These are phyloP conservation scores for Anas platyrhynchos DNA, from an alignment of 2,113 vertebrate species.

Conservation along the genomic window DNA sequence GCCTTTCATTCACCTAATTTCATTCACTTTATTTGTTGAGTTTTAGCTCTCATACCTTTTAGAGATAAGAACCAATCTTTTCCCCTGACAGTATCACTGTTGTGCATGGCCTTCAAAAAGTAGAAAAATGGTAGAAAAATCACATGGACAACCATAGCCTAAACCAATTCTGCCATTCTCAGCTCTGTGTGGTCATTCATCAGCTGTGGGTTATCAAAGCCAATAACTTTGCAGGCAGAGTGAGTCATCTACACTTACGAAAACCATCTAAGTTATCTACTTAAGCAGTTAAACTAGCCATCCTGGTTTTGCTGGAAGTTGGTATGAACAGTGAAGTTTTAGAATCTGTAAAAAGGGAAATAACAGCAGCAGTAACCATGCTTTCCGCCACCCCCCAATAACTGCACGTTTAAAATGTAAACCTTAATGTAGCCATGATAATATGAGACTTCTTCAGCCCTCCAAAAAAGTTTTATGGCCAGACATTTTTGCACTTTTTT, in stretches of 20 bases:
- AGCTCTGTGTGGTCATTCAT: neutral
- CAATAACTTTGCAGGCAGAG: neutral
- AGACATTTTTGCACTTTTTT: neutral
- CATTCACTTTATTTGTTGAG: neutral
- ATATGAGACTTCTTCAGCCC: neutral
- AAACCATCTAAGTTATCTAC: neutral
- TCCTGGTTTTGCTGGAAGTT: neutral
- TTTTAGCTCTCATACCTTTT: neutral
- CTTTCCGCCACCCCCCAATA: neutral
- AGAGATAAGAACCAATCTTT: neutral
- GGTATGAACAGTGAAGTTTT: neutral
- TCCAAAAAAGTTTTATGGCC: neutral
- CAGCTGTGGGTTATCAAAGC: neutral
- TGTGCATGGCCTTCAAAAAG: neutral
- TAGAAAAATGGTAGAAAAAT: neutral
- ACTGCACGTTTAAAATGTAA: neutral
- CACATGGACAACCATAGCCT: neutral
- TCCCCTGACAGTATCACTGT: neutral
- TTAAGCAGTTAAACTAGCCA: neutral
- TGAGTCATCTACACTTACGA: neutral
- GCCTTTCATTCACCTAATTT: constrained; percentile 8
- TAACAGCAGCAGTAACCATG: neutral
- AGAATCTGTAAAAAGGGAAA: neutral
- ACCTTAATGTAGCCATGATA: neutral
- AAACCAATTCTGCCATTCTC: neutral